Base-by-base conservation (phyloP, 1,140 invertebrate genomes). In the Holotrichia oblita region DNA sequence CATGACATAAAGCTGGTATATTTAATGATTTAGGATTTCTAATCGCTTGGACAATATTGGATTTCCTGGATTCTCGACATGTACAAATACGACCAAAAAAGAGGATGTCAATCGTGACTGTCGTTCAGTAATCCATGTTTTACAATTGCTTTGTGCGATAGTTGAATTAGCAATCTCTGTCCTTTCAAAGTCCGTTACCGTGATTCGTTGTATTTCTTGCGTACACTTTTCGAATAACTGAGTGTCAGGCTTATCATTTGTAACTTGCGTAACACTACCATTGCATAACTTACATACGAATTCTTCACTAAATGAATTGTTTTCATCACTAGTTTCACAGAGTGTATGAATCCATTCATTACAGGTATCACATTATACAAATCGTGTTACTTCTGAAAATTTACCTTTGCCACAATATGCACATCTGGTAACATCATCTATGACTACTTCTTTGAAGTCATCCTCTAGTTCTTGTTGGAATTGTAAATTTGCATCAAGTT, bases 311-410 rank as follows among this genome's bases (percentile, higher is more conserved):
- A 55, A 55, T 55, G 14, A n/a, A n/a, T n/a, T n/a, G n/a, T n/a
- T n/a, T n/a, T n/a, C n/a, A n/a, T n/a, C n/a, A n/a, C n/a, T n/a
- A n/a, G n/a, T n/a, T n/a, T n/a, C n/a, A n/a, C n/a, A n/a, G n/a
- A n/a, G n/a, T n/a, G n/a, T n/a, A n/a, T n/a, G n/a, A 55, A 55
- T 55, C 48, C 48, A n/a, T 12, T 55, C 48, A n/a, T 17, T 55
- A n/a, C 48, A 55, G 4, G 14, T n/a, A n/a, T 55, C 4, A 10
- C 14, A 55, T 17, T 55, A 17, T 0, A 9, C 42, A 44, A 34
- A 34, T 2, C 27, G 27, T 34, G 27, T 34, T 34, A 34, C 4
- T 34, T 34, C 27, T 34, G 27, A 34, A 34, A 34, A 34, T 34
- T 34, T 34, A 34, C 27, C 2, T 34, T 34, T 34, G 2, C 27